Evolutionary conservation across 1,140 invertebrate species (phyloP), one percentile per base, ranked within the genome.

Genomic region (Chironomus tepperi): DNA sequence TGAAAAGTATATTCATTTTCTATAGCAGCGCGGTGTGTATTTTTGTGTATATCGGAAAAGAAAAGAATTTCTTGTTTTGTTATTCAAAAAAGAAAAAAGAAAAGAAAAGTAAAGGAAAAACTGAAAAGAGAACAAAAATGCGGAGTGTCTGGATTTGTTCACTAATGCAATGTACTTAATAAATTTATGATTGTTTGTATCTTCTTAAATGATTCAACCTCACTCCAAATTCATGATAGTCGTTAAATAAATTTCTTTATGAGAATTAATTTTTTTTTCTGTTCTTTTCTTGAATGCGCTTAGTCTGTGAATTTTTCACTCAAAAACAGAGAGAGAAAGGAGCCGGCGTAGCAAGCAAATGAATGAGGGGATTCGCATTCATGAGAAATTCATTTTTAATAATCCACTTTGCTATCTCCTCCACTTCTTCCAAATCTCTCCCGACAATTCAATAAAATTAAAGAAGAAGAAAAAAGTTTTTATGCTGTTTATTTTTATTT

Each of bases 161-260:
- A 16, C 65, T 70, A 70, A 70, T 70, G 65, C 65, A 70, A 70
- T 70, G 16, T 70, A 70, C 65, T 70, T 70, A 70, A 70, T 70
- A 70, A 70, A 70, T 70, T 70, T 70, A 70, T 70, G 16, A 70
- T 70, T 70, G 65, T 19, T 18, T 70, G 65, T 19, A 70, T 70
- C 19, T 57, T 57, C 47, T 57, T 57, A 57, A 57, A 57, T 57
- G 47, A n/a, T 57, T 15, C 47, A n/a, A 5, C 12, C 47, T 57
- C 47, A 57, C 12, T 57, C 47, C 47, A 57, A 9, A 57, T n/a
- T 57, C 12, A 57, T 57, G 12, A 57, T 57, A 12, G n/a, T 57
- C 47, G 12, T 34, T 34, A 34, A 34, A 34, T 34, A 34, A 34
- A 34, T 34, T 34, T 34, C 24, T 34, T 34, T 34, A 34, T 34